A percentile compares a stretch with the other conserved stretches of the same genome.
These are phyloP conservation scores for Leptosomus discolor DNA, from an alignment of 2,113 vertebrate species.

Conservation along the genomic window DNA sequence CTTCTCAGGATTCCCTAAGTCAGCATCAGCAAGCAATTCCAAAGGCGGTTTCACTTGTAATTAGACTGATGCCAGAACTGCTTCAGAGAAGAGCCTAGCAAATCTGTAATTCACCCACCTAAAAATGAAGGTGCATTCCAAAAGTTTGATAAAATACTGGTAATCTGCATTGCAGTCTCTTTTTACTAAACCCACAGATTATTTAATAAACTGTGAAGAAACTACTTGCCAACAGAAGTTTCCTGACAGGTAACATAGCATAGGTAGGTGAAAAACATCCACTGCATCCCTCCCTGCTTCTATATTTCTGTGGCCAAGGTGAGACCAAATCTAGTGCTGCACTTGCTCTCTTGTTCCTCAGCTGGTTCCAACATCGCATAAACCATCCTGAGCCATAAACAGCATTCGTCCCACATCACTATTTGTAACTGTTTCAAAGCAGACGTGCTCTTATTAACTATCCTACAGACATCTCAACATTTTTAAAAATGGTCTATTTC, in stretches of 20 bases:
- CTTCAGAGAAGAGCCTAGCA: neutral
- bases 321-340: neutral
- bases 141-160: neutral
- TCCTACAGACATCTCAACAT: too few relatives aligned
- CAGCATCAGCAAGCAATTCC: neutral
- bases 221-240: neutral
- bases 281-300: neutral
- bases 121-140: neutral
- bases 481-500: neutral
- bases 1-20: neutral
- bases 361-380: neutral
- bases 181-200: neutral
- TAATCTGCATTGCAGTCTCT: neutral
- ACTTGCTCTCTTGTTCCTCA: neutral
- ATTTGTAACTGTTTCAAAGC: neutral
- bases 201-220: neutral
- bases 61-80: neutral
- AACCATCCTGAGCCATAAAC: neutral
- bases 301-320: neutral
- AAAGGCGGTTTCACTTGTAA: neutral
- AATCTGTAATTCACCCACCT: neutral
- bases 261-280: neutral
- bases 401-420: neutral
- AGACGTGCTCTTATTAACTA: neutral
- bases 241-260: accelerated